Evolutionary conservation across 2,797 vertebrate genomes (phyloP), one percentile per base, ranked within the genome.

Genomic region (Echeneis naucrates): DNA sequence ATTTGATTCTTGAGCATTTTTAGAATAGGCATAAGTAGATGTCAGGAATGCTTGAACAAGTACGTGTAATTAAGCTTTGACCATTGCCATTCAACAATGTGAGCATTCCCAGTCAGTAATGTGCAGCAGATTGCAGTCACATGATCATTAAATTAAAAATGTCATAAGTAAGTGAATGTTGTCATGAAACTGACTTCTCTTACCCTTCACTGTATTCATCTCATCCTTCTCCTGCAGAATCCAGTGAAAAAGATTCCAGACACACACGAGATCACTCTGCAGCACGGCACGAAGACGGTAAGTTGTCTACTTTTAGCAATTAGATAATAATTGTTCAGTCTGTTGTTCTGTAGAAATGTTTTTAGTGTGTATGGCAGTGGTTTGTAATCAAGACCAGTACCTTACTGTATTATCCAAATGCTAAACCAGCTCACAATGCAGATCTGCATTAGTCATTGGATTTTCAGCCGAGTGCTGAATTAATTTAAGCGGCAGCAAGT

Each of bases 181-280:
- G 14, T 45, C 51, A 44, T 54, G 9, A 58, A 61, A 61, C 32
- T 24, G 8, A 40, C 16, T 63, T 42, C 3, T 72, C 59, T 63
- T 37, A 57, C 33, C 4, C 50, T 68, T 53, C 57, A 32, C 68
- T 56, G 23, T 59, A 32, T 52, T 66, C 33, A 30, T 67, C 5
- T 78, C 27, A 37, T 51, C n/a, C 56, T 65, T 64, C 51, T 33
- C 1, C 26, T 78, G 17, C 85, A 99, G 98, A 95, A 95, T 81
- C 97, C 97, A 65, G 90, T 99, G 47, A 99, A 96, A 91, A 97
- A 92, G 93, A 98, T 99, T 89, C 98, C 98, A 69, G 97, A 98
- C 85, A 96, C 97, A 4, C 98, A 99, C 89, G 98, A 99, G 87
- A 98, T 99, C 88, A 97, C 96, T 0, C 92, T 99, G 44, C 95